Conservation (phyloP, 2,797 vertebrate species). For the Percopsis omiscomaycus region DNA sequence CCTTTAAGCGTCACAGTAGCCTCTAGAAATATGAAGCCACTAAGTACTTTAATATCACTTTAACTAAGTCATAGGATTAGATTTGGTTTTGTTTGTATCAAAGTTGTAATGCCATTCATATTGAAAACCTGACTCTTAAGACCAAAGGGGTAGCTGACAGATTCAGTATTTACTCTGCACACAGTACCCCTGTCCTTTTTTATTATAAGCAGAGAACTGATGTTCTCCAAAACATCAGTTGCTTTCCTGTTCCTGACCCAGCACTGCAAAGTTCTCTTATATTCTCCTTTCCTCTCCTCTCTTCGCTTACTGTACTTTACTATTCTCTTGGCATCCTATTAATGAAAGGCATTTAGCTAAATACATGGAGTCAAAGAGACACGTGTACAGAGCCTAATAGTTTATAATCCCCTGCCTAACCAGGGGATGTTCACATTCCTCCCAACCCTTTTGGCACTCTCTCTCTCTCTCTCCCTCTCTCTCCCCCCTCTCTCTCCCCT, state of each 20-base stretch:
- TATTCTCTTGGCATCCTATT: not conserved
- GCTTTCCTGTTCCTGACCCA: not conserved
- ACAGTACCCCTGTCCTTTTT: too few species aligned
- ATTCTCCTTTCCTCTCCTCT: not conserved
- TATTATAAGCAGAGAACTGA: too few species aligned
- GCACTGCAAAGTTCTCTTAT: not conserved
- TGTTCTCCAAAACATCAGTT: too few species aligned
- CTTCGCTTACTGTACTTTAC: not conserved
- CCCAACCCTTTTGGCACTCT: not conserved
- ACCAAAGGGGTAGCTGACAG: too few species aligned
- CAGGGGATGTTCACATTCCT: constrained; percentile 18
- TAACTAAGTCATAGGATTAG: too few species aligned
- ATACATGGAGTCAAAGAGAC: constrained; percentile 5
- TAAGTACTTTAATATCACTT: too few species aligned
- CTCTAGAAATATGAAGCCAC: too few species aligned
- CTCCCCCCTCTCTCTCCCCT: constrained; percentile 6
- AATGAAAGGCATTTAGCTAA: not conserved
- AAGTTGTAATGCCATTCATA: too few species aligned
- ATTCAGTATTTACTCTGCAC: too few species aligned
- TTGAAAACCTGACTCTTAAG: too few species aligned
- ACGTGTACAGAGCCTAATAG: constrained; percentile 19
- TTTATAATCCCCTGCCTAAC: constrained; percentile 19
- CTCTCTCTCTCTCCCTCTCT: constrained; percentile 20
- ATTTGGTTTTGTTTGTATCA: too few species aligned
- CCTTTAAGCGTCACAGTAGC: too few species aligned